Base-by-base conservation (phyloP, 2,888 invertebrate species). In the Ariolimax columbianus region DNA sequence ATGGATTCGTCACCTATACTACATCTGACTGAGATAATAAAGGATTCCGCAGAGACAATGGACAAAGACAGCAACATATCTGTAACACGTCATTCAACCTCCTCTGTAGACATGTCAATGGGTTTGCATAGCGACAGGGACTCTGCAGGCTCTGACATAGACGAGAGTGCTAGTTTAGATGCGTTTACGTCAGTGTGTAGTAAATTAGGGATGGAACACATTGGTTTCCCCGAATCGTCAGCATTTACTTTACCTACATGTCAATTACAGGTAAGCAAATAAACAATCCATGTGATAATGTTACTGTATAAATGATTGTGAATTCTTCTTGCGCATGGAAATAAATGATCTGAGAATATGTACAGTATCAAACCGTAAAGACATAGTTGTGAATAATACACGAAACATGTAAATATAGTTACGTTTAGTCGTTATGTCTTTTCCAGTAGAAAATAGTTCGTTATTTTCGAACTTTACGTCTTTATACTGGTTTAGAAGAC, bases 61-160 rank as follows among this genome's bases (percentile, higher is more conserved):
- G 40, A 36, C 11, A 23, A 17, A 30, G 68, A 68, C 1, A 14
- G 6, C 19, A 23, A 40, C 9, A 72, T 73, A 66, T 75, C 40
- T 9, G n/a, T 79, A 30, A 36, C 77, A 51, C 66, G 73, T 17
- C 83, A 86, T 66, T 77, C 83, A 30, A 72, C 83, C 47, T 78
- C 85, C 43, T 84, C 82, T 33, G 26, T 85, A n/a, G 86, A 77
- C 19, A 75, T 78, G 70, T 88, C 88, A n/a, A 78, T 63, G 30
- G 84, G 88, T 73, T 40, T 82, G 77, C 77, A 77, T 36, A 87
- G 87, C 80, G 86, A 86, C 47, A 84, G 79, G 63, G 82, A 85
- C 2, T 82, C 84, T 33, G 43, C 84, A 17, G 86, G 86, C 19
- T 86, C 86, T 4, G 86, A 86, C 33, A 84, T 81, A 40, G 86